Base-by-base conservation (phyloP, 2,888 invertebrate genomes). In the Drosophila aldrichi region DNA sequence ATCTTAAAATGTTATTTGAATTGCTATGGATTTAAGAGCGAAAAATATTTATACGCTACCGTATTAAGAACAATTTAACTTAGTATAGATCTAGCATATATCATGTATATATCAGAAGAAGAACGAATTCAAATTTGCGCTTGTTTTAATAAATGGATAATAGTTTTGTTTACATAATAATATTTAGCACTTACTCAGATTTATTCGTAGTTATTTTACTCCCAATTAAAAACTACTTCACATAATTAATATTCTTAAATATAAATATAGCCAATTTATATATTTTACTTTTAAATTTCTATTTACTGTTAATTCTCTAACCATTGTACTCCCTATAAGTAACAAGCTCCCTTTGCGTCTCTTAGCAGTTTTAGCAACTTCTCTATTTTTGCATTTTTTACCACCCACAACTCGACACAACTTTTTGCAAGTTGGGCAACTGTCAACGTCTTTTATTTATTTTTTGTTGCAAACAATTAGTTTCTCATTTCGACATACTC, bases 401-500 rank as follows among this genome's bases (percentile, higher is more conserved):
- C 36, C 52, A 40, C 38, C 46, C 16, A 40, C 52, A 60, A 46
- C 2, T 36, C n/a, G 20, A 49, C 12, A 18, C 22, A 29, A 9
- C 5, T 18, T 18, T 12, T 49, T 7, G 0, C 36, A 49, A 43
- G 12, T 34, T 25, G 20, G 36, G 22, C 58, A 59, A 69, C 56
- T 75, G 62, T 44, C 46, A 25, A 51, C 40, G 20, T 20, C 5
- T 36, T n/a, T 25, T 46, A 16, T 56, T 71, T 60, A 29, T 6
- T 25, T 25, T 25, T 25, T 25, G 6, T 22, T 22, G 1, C n/a
- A n/a, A n/a, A 18, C 55, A 77, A 65, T 77, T 81, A 62, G 49
- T 59, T 59, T 60, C 77, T 16, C 52, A 65, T 76, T 76, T 70
- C 59, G 20, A 58, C 64, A 58, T 7, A 49, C 40, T 60, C 43